Evolutionary conservation across 2,113 vertebrate genomes (phyloP).

Genomic region (Eclectus roratus): DNA sequence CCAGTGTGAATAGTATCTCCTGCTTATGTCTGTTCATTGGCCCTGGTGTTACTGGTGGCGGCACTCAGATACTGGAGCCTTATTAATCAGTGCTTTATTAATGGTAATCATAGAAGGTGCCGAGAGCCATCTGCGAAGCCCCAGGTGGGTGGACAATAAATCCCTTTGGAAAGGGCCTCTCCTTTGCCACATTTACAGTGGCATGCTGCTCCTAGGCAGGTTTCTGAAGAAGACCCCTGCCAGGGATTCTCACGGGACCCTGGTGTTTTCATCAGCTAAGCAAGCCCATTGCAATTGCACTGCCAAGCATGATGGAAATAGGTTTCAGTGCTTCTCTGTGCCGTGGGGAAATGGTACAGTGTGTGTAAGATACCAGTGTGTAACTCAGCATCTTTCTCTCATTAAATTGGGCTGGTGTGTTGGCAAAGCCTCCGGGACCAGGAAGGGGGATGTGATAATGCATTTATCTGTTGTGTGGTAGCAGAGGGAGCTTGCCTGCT

Average conservation of each 20-base stretch:
- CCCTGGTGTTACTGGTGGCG: not conserved
- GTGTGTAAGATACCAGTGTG: rapidly evolving
- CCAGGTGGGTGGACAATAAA: not conserved
- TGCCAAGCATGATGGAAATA: rapidly evolving
- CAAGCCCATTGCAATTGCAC: not conserved
- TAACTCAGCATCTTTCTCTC: not conserved
- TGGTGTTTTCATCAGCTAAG: not conserved
- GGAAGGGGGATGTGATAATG: not conserved
- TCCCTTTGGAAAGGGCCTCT: not conserved
- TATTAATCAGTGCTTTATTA: not conserved
- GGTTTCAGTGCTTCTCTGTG: not conserved
- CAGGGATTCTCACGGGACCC: rapidly evolving
- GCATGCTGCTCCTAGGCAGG: not conserved
- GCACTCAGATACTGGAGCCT: not conserved
- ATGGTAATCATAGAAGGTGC: not conserved
- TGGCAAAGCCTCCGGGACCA: not conserved
- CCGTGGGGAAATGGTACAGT: rapidly evolving
- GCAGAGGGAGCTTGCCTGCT: not conserved
- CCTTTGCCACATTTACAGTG: rapidly evolving
- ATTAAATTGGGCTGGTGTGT: not conserved
- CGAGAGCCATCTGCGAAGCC: rapidly evolving
- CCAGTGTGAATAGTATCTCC: not conserved
- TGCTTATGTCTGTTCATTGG: not conserved
- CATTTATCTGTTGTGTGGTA: not conserved
- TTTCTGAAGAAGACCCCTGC: not conserved